Evolutionary conservation across 2,797 vertebrate species (phyloP).

Genomic region (Xyrichtys novacula): DNA sequence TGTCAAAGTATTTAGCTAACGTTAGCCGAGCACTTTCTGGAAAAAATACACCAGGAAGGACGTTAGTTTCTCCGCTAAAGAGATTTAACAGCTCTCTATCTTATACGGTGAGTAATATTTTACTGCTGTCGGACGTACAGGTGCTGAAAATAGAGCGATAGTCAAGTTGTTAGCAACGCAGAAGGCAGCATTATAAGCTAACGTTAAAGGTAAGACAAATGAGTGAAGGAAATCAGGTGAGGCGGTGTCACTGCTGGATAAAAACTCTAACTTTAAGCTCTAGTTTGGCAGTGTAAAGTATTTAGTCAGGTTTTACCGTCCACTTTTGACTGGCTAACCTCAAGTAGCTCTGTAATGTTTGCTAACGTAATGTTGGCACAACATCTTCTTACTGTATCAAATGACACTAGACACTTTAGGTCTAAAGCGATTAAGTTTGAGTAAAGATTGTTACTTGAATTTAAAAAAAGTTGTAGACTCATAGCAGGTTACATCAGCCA

Average conservation of each 20-base stretch:
- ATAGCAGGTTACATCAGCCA: accelerated
- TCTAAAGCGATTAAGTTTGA: too few species aligned
- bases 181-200: constrained; percentile 44
- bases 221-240: not conserved
- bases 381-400: not conserved
- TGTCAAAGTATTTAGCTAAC: constrained; percentile 74
- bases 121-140: not conserved
- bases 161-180: constrained; percentile 45
- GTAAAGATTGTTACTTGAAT: too few species aligned
- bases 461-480: too few species aligned
- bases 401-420: constrained; percentile 3
- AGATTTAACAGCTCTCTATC: not conserved
- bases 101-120: constrained; percentile 42
- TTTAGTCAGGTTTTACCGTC: not conserved
- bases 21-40: constrained; percentile 44
- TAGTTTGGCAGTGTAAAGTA: accelerated
- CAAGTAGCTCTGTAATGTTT: not conserved
- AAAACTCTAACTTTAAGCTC: not conserved
- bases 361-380: constrained; percentile 40
- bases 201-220: constrained; percentile 30
- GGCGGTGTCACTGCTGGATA: not conserved
- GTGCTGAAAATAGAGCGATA: constrained; percentile 18
- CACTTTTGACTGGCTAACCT: not conserved
- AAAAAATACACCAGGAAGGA: not conserved
- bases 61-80: constrained; percentile 8